Percentiles rank a stretch among this genome's conserved stretches.
Evolutionary conservation across 2,797 vertebrate species (phyloP).

Genomic region (Phoebastria nigripes): DNA sequence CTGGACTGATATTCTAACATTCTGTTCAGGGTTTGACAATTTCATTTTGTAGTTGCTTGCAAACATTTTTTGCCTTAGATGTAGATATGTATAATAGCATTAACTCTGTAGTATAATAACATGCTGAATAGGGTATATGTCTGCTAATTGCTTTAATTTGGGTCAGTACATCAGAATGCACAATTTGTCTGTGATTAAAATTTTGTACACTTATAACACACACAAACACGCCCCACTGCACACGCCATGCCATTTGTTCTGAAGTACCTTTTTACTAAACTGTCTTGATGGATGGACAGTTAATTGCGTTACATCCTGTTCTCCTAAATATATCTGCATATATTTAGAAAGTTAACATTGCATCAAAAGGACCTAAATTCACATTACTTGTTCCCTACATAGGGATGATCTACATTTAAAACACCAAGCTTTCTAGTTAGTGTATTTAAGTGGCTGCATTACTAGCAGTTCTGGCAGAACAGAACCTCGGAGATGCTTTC

Average conservation of each 20-base stretch:
- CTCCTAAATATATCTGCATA: neutral
- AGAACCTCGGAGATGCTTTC: neutral
- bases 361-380: neutral
- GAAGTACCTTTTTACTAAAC: neutral
- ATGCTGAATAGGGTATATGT: neutral
- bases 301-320: neutral
- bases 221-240: accelerated
- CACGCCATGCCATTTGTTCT: neutral
- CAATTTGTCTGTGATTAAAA: neutral
- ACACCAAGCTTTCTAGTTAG: neutral
- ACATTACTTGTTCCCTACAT: neutral
- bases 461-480: neutral
- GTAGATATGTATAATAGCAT: neutral
- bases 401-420: neutral
- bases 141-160: neutral
- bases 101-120: neutral
- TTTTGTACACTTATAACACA: neutral
- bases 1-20: neutral
- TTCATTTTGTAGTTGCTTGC: neutral
- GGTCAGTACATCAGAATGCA: neutral
- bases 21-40: neutral
- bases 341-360: neutral
- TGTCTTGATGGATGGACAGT: neutral
- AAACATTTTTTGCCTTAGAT: neutral
- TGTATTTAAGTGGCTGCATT: neutral